These are phyloP conservation scores for Porites cylindrica DNA, from an alignment of 92 coral and sea anemone genomes.

Conservation along the genomic window DNA sequence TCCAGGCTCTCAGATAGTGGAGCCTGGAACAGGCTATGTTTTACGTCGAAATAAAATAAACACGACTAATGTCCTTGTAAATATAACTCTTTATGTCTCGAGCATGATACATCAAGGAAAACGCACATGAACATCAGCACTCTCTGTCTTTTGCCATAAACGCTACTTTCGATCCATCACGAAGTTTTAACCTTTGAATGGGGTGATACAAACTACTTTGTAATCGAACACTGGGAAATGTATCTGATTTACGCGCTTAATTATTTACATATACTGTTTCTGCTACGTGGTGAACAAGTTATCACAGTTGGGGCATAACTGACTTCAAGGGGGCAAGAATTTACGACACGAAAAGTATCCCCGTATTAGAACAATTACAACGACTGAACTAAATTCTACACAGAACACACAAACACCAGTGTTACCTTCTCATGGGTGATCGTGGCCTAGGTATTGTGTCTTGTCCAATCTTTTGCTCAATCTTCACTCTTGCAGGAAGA, in stretches of 20 bases:
- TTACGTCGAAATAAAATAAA: no score
- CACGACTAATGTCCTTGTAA: no score
- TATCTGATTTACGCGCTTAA: not conserved
- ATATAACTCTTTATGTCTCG: no score
- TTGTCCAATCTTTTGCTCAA: slow-evolving; percentile 33
- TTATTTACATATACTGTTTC: not conserved
- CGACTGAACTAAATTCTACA: not conserved
- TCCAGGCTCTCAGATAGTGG: no score
- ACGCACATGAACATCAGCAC: no score
- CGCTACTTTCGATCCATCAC: no score
- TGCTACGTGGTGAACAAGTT: slow-evolving; percentile 3
- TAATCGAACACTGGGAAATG: not conserved
- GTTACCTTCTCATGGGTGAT: slow-evolving; percentile 39
- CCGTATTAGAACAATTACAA: not conserved
- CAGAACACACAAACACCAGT: not conserved
- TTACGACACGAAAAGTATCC: not conserved
- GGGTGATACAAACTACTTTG: no score
- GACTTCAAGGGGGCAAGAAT: not conserved
- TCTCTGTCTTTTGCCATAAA: no score
- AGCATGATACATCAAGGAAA: no score
- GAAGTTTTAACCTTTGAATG: no score
- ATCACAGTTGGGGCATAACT: slow-evolving; percentile 3
- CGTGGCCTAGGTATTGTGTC: slow-evolving; percentile 36
- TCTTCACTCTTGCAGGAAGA: slow-evolving; percentile 55
- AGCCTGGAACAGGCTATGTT: no score